Base-by-base conservation (phyloP, 2,113 vertebrate genomes). In the Oryzias woworae region DNA sequence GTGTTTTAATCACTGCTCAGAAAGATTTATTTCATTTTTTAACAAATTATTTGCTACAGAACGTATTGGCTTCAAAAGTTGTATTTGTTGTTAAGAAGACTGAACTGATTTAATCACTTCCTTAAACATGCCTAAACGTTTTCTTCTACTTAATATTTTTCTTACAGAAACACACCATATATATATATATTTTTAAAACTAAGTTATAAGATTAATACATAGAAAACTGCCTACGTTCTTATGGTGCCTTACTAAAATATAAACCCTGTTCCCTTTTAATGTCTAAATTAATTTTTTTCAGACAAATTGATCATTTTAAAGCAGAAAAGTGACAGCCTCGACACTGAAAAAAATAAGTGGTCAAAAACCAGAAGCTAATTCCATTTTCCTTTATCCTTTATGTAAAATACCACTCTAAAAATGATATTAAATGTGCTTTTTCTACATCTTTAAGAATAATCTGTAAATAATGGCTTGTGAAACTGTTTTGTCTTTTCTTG, bases 11-110 rank as follows among this genome's bases (percentile, higher is more conserved):
- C 58, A 69, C 75, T 76, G 62, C 65, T 70, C 53, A 28, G 26
- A 28, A 73, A 73, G 16, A n/a, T 59, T 59, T 3, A 80, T 78
- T 58, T 69, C 12, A 66, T 67, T 17, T 50, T 66, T 66, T 58
- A 65, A 73, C 68, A 72, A 62, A 74, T 26, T 75, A 67, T 83
- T 77, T 72, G 65, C 80, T 75, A 61, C 66, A 71, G 67, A 53
- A 73, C 67, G 68, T 69, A 73, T 76, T 76, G 66, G 72, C 78
- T 60, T 71, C 56, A 78, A 77, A 73, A 81, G 48, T 68, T 78
- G 59, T 85, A 89, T 89, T 91, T 90, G 90, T 90, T 90, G 79
- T 65, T 82, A 28, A 79, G 22, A 69, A 66, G n/a, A 70, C 62
- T 66, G 63, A 36, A 36, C 36, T 36, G 36, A 36, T 36, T 36